A percentile compares a stretch with the other conserved stretches of the same genome.
phyloP scores from a whole-genome alignment of 2,888 invertebrate species.

The Phragmatobia fuliginosa region DNA sequence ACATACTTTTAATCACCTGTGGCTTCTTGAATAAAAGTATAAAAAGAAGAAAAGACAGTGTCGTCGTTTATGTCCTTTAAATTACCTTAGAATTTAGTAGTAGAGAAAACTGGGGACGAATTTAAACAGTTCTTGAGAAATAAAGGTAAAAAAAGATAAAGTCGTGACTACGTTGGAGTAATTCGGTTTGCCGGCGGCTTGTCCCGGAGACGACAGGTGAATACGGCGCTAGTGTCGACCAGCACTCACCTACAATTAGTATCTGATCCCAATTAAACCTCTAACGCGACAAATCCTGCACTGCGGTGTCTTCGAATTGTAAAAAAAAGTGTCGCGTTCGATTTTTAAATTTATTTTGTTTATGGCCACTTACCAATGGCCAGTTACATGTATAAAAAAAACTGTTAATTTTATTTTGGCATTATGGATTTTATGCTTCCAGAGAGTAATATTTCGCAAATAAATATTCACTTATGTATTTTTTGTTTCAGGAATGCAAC shows the following conservation, averaged over 20 bases:
- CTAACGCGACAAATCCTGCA: conserved; percentile 49
- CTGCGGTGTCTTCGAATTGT: conserved; percentile 36
- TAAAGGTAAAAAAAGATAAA: conserved; percentile 44
- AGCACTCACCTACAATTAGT: conserved; percentile 72
- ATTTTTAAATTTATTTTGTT: neutral
- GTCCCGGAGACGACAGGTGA: conserved; percentile 68
- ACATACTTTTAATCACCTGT: neutral
- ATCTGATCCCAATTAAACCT: conserved; percentile 74
- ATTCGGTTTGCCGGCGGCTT: conserved; percentile 59
- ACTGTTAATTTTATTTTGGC: no score
- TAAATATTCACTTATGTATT: conserved; percentile 2
- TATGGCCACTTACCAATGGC: neutral
- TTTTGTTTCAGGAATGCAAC: conserved; percentile 56
- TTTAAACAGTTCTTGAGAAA: conserved; percentile 27
- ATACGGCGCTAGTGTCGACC: conserved; percentile 62
- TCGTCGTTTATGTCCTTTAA: conserved; percentile 2
- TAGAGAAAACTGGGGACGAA: conserved; percentile 15
- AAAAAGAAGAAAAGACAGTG: neutral
- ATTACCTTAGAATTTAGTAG: conserved; percentile 1
- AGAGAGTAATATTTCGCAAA: neutral
- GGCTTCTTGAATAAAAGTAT: neutral
- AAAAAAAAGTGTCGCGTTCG: conserved; percentile 19
- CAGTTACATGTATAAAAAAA: neutral
- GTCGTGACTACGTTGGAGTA: conserved; percentile 61
- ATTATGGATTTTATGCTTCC: neutral